Base-by-base conservation (phyloP, 1,140 invertebrate genomes). In the Yoshiicerus persimilis region DNA sequence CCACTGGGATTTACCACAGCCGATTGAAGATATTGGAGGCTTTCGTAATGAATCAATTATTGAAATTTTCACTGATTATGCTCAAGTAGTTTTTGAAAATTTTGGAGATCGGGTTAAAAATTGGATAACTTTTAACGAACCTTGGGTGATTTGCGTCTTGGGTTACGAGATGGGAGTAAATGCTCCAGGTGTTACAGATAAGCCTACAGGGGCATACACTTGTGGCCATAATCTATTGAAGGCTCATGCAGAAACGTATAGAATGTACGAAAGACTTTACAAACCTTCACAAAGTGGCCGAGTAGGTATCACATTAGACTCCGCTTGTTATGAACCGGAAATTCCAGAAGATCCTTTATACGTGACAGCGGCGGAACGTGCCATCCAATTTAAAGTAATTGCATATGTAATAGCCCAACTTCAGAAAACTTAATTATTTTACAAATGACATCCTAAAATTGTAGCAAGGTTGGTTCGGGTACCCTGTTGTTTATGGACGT, bases 401-500 rank as follows among this genome's bases (percentile, higher is more conserved):
- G 64, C 62, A 27, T 86, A 30, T 32, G 6, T 41, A 41, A 4
- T 4, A 47, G 41, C 41, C 9, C 9, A 4, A 13, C n/a, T n/a
- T n/a, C n/a, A n/a, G n/a, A n/a, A n/a, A n/a, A n/a, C n/a, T n/a
- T n/a, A n/a, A 47, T 47, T 47, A 20, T 20, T 20, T 13, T 47
- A 11, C 8, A 20, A 47, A 47, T 41, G n/a, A n/a, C 9, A 56
- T 56, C 20, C 6, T n/a, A 56, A 56, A 5, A 56, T n/a, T 20
- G 34, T 6, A 88, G 83, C 80, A 87, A 47, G 95, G 95, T 20
- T 95, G 95, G 95, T 94, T 93, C 84, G 93, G 94, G 0, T 92
- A 96, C 91, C 94, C 95, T 20, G 94, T 95, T 87, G 94, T 94
- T 92, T 88, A 92, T 1, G 95, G 95, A 0, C 94, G 95, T 89